Evolutionary conservation across 1,140 invertebrate genomes (phyloP), one percentile per base, ranked within the genome.

Genomic region (Lordiphosa clarofinis): DNA sequence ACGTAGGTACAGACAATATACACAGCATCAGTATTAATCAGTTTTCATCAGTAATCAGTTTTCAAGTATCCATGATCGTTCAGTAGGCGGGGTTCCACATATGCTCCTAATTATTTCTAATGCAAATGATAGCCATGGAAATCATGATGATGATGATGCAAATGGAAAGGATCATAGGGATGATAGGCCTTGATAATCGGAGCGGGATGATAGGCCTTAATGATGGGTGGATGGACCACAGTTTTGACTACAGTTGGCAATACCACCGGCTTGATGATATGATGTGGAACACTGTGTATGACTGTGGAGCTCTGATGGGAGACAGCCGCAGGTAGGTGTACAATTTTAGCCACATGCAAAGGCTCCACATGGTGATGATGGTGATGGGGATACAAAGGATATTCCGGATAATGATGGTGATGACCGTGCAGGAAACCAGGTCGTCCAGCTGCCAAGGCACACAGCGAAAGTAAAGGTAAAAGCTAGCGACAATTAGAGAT

Each of bases 261-360:
- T 13, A 88, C 65, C 44, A 88, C 65, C 4, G 87, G 87, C 54
- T 88, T 88, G 37, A 87, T 78, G 11, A 88, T 86, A 47, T 84
- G 73, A 62, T 86, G 79, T 4, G 87, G 87, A 24, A 84, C 72
- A 31, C 66, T 79, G 58, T 89, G 88, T 55, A 89, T 82, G 54
- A 89, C 73, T 11, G 87, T 88, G n/a, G 86, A 90, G 33, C 90
- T 90, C 55, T 91, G 90, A 65, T 91, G 91, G 33, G 90, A 91
- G 1, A 91, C 87, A 24, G 88, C 89, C 0, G 90, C 88, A 2
- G 88, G 88, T 36, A 89, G 66, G 21, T 90, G 81, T 10, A 86
- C 70, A 6, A 76, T 72, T 35, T 87, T 78, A 43, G 86, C 78
- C 42, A 86, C 68, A 59, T 88, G 87, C 37, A 88, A 48, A 0